Conservation (phyloP, 1,140 invertebrate species). For the Protaetia brevitarsis region DNA sequence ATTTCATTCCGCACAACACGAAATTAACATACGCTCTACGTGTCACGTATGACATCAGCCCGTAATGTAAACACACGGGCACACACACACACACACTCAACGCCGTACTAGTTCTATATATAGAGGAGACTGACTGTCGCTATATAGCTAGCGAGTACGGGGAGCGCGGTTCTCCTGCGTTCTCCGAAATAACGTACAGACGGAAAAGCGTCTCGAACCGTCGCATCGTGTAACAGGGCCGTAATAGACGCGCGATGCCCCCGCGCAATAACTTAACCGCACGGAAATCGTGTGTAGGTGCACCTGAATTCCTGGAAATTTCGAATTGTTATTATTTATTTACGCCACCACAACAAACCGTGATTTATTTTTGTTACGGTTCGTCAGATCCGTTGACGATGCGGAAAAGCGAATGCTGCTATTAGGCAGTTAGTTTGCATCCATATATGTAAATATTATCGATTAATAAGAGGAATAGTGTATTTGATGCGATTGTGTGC, state of each 20-base stretch:
- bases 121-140: constrained; percentile 16
- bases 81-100: neutral
- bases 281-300: no score
- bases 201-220: neutral
- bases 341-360: neutral
- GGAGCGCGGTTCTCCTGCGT: neutral
- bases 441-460: constrained; percentile 12
- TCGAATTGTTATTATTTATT: neutral
- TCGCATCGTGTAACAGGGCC: neutral
- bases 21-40: constrained; percentile 16
- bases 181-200: neutral
- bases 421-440: no score
- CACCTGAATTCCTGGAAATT: neutral
- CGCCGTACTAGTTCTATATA: constrained; percentile 1
- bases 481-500: no score
- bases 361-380: neutral
- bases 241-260: neutral
- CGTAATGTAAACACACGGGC: constrained; percentile 9
- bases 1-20: constrained; percentile 14
- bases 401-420: neutral
- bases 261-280: neutral
- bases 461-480: neutral
- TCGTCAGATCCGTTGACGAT: neutral
- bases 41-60: constrained; percentile 15
- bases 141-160: neutral